These are phyloP conservation scores for Drosophila burlai DNA, from an alignment of 1,140 invertebrate species.

Conservation along the genomic window DNA sequence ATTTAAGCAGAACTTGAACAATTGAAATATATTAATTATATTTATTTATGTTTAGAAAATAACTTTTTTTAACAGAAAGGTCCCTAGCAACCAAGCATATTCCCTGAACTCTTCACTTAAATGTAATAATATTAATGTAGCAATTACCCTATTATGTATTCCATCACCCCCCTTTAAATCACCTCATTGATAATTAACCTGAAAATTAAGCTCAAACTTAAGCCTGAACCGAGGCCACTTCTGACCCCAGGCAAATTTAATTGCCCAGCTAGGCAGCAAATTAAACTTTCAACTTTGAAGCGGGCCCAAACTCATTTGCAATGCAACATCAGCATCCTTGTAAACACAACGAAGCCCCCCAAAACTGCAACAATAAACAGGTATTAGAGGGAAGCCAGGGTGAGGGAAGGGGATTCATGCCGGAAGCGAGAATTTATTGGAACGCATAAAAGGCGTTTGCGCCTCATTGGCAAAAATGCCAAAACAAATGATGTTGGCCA, in stretches of 20 bases:
- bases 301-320: constrained; percentile 50
- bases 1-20: not conserved
- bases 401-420: constrained; percentile 1
- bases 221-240: constrained; percentile 2
- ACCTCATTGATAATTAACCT: constrained; percentile 1
- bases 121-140: not conserved
- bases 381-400: constrained; percentile 55
- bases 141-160: not conserved
- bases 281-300: constrained; percentile 46
- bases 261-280: constrained; percentile 40
- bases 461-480: constrained; percentile 64
- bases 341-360: constrained; percentile 11
- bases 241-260: constrained; percentile 22
- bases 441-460: constrained; percentile 75
- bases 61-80: not conserved
- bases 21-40: too few relatives aligned
- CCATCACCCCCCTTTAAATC: not conserved
- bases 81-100: fast-evolving
- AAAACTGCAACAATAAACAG: constrained; percentile 76
- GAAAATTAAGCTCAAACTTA: not conserved
- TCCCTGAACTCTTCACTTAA: not conserved
- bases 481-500: constrained; percentile 73
- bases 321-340: constrained; percentile 52
- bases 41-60: not conserved
- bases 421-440: constrained; percentile 81